Evolutionary conservation across 2,888 invertebrate species (phyloP).

Genomic region (Idaea biselata): DNA sequence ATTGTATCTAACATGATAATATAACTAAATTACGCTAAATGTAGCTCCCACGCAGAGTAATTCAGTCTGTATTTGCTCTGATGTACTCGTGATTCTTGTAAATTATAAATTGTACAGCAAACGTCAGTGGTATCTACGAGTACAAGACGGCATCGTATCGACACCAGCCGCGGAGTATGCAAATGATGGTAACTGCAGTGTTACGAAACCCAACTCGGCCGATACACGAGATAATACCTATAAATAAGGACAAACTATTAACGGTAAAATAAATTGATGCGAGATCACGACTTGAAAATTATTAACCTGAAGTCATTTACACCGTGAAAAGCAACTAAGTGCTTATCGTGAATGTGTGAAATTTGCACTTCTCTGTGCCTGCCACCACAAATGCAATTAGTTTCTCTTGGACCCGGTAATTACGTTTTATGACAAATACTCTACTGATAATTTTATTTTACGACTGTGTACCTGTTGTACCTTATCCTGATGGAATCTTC

Average conservation of each 20-base stretch:
- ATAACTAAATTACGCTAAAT: background rate
- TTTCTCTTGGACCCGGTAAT: slow-evolving; percentile 7
- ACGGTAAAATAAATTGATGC: slow-evolving; percentile 71
- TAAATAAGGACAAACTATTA: slow-evolving; percentile 75
- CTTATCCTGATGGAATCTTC: background rate
- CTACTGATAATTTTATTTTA: background rate
- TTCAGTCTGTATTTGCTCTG: slow-evolving; percentile 10
- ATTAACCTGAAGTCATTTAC: slow-evolving; percentile 58
- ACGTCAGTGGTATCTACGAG: slow-evolving; percentile 30
- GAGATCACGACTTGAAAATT: slow-evolving; percentile 73
- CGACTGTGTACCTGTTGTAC: background rate
- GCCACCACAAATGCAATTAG: slow-evolving; percentile 6
- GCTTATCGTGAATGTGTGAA: slow-evolving; percentile 23
- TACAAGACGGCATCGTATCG: slow-evolving; percentile 42
- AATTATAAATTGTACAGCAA: slow-evolving; percentile 43
- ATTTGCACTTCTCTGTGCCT: slow-evolving; percentile 16
- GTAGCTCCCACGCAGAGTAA: slow-evolving; percentile 25
- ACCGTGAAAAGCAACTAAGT: slow-evolving; percentile 50
- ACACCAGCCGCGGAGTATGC: slow-evolving; percentile 66
- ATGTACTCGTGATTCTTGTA: slow-evolving; percentile 19
- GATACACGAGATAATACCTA: slow-evolving; percentile 71
- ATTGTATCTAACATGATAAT: background rate
- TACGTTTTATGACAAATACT: background rate
- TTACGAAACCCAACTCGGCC: slow-evolving; percentile 64
- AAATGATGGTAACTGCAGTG: slow-evolving; percentile 65